Conservation (phyloP, 2,113 vertebrate genomes). For the Montifringilla adamsi region DNA sequence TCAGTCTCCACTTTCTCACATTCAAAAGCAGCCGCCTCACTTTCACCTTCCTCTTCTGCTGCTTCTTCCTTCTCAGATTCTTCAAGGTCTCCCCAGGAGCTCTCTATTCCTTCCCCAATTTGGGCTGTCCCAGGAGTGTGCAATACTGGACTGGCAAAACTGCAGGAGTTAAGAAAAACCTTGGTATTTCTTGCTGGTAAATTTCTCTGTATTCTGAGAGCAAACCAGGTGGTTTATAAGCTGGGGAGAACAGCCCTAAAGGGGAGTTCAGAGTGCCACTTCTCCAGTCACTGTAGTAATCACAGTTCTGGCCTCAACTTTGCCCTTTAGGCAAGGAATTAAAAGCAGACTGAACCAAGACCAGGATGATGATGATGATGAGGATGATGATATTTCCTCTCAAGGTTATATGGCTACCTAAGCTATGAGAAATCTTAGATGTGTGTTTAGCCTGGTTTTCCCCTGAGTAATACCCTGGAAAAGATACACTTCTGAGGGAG, state of each 20-base stretch:
- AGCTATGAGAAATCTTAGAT: background rate
- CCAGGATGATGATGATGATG: accelerated
- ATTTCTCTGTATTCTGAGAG: background rate
- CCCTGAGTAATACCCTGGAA: background rate
- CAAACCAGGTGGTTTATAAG: background rate
- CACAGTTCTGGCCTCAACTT: background rate
- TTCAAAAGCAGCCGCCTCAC: conserved; percentile 43
- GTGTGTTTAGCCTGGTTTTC: background rate
- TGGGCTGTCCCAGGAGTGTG: conserved; percentile 86
- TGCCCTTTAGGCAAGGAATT: background rate
- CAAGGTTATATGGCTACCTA: background rate
- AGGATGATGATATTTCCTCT: accelerated
- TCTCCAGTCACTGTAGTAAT: background rate
- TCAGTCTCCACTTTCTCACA: conserved; percentile 46
- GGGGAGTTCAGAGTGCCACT: background rate
- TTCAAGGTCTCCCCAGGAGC: conserved; percentile 86
- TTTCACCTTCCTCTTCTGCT: conserved; percentile 49
- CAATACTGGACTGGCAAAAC: conserved; percentile 79
- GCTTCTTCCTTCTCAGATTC: conserved; percentile 76
- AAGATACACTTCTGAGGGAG: conserved; percentile 81
- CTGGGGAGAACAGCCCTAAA: background rate
- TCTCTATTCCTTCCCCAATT: conserved; percentile 85
- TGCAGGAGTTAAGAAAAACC: conserved; percentile 76
- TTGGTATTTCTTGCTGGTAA: background rate
- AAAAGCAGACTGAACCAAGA: background rate